These are phyloP conservation scores for Andrena cerasifolii DNA, from an alignment of 1,140 invertebrate genomes.

Conservation along the genomic window DNA sequence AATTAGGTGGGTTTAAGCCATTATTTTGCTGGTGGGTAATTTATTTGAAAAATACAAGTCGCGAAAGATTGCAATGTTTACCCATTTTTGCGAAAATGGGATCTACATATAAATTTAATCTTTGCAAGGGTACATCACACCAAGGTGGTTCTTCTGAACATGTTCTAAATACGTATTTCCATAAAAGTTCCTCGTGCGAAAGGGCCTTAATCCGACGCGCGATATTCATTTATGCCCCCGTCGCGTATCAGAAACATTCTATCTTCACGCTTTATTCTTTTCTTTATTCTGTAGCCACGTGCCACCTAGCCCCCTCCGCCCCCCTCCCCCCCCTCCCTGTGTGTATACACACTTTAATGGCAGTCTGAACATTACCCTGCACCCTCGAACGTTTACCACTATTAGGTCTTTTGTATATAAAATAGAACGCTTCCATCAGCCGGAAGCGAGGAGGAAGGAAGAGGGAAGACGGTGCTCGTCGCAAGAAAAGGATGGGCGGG, in stretches of 20 bases:
- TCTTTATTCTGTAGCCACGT: conserved; percentile 60
- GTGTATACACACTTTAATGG: conserved; percentile 60
- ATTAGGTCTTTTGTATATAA: conserved; percentile 74
- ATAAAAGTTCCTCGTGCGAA: too few species aligned
- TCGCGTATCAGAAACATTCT: neutral
- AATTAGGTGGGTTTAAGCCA: too few species aligned
- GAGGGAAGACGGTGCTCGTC: conserved; percentile 28
- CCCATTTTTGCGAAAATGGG: too few species aligned
- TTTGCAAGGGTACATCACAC: too few species aligned
- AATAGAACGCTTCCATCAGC: conserved; percentile 71
- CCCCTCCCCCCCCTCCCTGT: conserved; percentile 58
- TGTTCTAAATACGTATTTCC: too few species aligned
- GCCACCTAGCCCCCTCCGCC: too few species aligned
- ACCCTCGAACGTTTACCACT: conserved; percentile 71
- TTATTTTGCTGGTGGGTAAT: too few species aligned
- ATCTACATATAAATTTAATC: too few species aligned
- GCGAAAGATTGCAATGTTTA: too few species aligned
- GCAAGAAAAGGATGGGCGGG: conserved; percentile 54
- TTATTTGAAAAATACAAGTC: too few species aligned
- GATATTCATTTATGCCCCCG: neutral
- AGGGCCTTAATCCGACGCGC: neutral
- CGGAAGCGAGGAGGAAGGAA: conserved; percentile 63
- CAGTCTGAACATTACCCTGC: conserved; percentile 64
- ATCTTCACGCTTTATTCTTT: conserved; percentile 8
- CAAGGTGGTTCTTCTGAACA: too few species aligned